Percentiles rank a stretch among this genome's conserved stretches.
Evolutionary conservation across 2,113 vertebrate genomes (phyloP).

Genomic region (Henicopernis longicauda): DNA sequence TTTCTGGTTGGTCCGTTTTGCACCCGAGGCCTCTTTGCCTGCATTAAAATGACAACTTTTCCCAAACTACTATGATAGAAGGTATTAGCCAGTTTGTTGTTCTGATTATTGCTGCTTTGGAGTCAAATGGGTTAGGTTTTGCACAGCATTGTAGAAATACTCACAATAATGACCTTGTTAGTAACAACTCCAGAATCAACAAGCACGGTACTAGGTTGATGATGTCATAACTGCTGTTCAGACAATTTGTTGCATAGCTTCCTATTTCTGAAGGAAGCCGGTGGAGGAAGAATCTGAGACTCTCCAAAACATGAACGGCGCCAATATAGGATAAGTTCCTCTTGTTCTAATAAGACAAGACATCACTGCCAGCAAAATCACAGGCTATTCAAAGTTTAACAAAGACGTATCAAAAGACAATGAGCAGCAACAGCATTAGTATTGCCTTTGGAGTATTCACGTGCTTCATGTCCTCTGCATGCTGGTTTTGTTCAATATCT

Average conservation of each 20-base stretch:
- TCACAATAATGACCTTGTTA: neutral
- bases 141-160: neutral
- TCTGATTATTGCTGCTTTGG: neutral
- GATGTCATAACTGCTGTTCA: neutral
- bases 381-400: conserved; percentile 21
- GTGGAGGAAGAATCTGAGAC: neutral
- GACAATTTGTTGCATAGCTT: neutral
- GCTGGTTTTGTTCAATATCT: neutral
- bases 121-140: neutral
- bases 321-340: neutral
- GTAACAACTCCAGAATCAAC: neutral
- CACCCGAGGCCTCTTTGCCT: neutral
- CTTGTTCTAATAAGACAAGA: neutral
- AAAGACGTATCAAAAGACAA: conserved; percentile 25
- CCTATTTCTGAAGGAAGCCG: neutral
- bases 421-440: neutral
- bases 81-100: neutral
- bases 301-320: neutral
- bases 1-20: neutral
- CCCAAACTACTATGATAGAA: neutral
- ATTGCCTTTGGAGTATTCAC: neutral
- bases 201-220: neutral
- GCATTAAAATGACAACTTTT: neutral
- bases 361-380: conserved; percentile 18
- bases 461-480: neutral